Evolutionary conservation across 2,888 invertebrate genomes (phyloP).

Genomic region (Thecophora atra): DNA sequence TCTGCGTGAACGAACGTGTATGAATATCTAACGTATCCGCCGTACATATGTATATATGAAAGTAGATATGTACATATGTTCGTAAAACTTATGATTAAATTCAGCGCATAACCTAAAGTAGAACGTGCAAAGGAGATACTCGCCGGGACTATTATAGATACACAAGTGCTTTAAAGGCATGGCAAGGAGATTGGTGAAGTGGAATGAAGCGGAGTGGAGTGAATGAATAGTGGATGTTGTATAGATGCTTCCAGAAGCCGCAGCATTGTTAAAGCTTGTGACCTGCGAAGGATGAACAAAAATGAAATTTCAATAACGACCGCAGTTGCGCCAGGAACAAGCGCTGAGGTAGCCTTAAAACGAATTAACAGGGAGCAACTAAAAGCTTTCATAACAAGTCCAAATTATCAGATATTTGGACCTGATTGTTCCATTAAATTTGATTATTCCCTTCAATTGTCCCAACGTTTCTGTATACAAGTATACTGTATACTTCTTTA

Average conservation of each 20-base stretch:
- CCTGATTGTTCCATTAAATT: too few relatives aligned
- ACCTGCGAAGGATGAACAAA: slow-evolving; percentile 2
- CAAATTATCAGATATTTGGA: too few relatives aligned
- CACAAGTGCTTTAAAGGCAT: not conserved
- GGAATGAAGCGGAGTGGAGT: too few relatives aligned
- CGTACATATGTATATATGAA: slow-evolving; percentile 10
- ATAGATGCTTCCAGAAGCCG: slow-evolving; percentile 15
- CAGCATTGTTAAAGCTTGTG: not conserved
- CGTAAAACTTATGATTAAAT: slow-evolving; percentile 29
- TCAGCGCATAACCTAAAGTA: slow-evolving; percentile 20
- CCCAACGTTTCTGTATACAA: too few relatives aligned
- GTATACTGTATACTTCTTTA: too few relatives aligned
- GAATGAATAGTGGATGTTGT: not conserved
- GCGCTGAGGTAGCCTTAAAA: too few relatives aligned
- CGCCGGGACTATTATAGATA: not conserved
- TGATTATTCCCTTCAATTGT: too few relatives aligned
- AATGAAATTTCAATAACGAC: slow-evolving; percentile 6
- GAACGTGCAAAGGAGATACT: slow-evolving; percentile 18
- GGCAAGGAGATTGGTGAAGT: too few relatives aligned
- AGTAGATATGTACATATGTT: slow-evolving; percentile 11
- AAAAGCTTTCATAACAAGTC: too few relatives aligned
- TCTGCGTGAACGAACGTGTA: slow-evolving; percentile 14
- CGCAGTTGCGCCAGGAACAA: not conserved
- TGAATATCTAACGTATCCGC: not conserved
- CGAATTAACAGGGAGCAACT: too few relatives aligned